phyloP scores from a whole-genome alignment of 2,113 vertebrate species.

The Redunca redunca region DNA sequence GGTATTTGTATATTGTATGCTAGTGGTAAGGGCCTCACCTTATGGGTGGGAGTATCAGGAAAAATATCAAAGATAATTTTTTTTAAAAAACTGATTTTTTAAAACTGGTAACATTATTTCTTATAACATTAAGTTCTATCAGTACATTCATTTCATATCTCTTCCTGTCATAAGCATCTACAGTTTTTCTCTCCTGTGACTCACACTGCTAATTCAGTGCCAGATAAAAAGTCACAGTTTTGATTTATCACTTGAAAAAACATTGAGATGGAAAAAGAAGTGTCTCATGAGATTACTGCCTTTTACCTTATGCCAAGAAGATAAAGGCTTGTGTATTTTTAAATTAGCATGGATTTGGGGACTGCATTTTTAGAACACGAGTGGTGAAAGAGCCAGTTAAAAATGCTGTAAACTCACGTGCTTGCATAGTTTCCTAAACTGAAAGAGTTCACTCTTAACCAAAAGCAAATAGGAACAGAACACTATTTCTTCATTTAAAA shows the following conservation, averaged over 20 bases:
- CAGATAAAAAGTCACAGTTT: conserved; percentile 67
- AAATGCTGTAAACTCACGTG: conserved; percentile 9
- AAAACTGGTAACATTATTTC: neutral
- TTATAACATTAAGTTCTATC: conserved; percentile 39
- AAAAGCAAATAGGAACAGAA: neutral
- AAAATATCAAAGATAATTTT: neutral
- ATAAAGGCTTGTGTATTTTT: conserved; percentile 64
- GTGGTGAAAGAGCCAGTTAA: conserved; percentile 42
- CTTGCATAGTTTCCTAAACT: neutral
- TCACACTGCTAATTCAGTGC: conserved; percentile 58
- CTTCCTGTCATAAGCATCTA: conserved; percentile 64
- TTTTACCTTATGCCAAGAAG: conserved; percentile 71
- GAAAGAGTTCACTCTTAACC: neutral
- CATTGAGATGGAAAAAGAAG: conserved; percentile 67
- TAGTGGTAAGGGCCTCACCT: neutral
- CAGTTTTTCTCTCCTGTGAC: conserved; percentile 60
- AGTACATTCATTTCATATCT: conserved; percentile 62
- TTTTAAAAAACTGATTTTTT: neutral
- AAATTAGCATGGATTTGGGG: conserved; percentile 59
- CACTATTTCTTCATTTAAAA: neutral
- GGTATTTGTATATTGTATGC: neutral
- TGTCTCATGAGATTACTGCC: conserved; percentile 74
- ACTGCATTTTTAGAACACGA: conserved; percentile 45
- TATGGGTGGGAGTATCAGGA: neutral
- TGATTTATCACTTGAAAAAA: conserved; percentile 80